Conservation (phyloP, 2,888 invertebrate species). For the Morpho deidamia region DNA sequence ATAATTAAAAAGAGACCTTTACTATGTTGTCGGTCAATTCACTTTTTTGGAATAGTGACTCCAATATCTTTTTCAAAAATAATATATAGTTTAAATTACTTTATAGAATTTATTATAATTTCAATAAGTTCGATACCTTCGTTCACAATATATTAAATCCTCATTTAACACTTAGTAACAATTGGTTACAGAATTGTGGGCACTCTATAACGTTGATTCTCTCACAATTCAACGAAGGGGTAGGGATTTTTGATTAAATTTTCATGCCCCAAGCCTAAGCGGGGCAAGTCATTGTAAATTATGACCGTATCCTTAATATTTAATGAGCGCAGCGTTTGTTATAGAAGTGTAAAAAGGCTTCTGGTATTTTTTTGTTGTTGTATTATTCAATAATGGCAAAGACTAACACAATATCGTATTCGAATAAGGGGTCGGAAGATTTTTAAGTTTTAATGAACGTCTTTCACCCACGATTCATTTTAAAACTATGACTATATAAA, state of each 20-base stretch:
- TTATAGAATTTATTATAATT: too few relatives aligned
- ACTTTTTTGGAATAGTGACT: too few relatives aligned
- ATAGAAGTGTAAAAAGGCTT: conserved; percentile 35
- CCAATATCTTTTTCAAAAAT: too few relatives aligned
- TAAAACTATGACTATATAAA: not conserved
- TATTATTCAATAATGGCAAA: conserved; percentile 2
- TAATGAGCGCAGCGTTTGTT: conserved; percentile 52
- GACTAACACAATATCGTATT: not conserved
- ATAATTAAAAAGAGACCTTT: too few relatives aligned
- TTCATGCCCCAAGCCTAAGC: conserved; percentile 62
- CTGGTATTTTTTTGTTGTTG: conserved; percentile 16
- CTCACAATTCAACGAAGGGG: conserved; percentile 58
- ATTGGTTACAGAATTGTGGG: too few relatives aligned
- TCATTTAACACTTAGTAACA: too few relatives aligned
- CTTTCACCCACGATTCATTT: too few relatives aligned
- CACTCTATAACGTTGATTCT: conserved; percentile 36
- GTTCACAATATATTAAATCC: too few relatives aligned
- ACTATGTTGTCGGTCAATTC: too few relatives aligned
- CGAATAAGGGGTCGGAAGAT: not conserved
- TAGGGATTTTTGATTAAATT: conserved; percentile 73
- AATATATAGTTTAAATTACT: too few relatives aligned
- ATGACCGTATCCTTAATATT: conserved; percentile 56
- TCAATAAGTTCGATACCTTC: too few relatives aligned
- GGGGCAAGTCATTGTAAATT: conserved; percentile 57
- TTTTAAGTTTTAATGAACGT: not conserved